These are phyloP conservation scores for Onychostruthus taczanowskii DNA, from an alignment of 2,113 vertebrate genomes.

Conservation along the genomic window DNA sequence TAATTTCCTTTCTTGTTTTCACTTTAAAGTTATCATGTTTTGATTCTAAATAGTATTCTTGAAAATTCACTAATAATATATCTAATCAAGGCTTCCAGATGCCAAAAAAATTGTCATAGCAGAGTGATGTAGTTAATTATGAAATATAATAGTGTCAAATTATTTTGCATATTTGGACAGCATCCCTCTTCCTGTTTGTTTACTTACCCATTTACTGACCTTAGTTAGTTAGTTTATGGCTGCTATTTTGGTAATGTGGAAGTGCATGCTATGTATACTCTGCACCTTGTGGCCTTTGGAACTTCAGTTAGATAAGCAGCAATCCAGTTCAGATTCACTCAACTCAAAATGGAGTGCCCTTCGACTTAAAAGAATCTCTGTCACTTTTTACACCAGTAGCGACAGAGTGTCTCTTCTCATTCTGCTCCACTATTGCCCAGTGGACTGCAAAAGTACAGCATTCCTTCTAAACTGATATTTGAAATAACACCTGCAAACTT, in stretches of 20 bases:
- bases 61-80: not conserved
- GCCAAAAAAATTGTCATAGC: not conserved
- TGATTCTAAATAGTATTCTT: not conserved
- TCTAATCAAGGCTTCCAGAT: not conserved
- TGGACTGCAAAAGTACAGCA: not conserved
- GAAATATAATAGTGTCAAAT: not conserved
- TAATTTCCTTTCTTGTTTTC: not conserved
- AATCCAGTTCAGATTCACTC: not conserved
- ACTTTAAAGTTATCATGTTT: not conserved
- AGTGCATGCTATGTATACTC: not conserved
- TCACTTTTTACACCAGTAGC: not conserved
- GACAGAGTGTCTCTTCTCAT: not conserved
- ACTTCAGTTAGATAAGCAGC: not conserved
- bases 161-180: not conserved
- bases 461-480: not conserved
- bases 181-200: not conserved
- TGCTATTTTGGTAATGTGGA: not conserved
- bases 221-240: not conserved
- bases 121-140: not conserved
- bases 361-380: not conserved
- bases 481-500: not conserved
- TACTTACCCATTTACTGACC: not conserved
- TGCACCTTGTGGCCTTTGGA: constrained; percentile 25
- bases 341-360: not conserved
- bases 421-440: not conserved